Percentiles rank a stretch among this genome's conserved stretches.
Evolutionary conservation across 2,888 invertebrate species (phyloP).

Genomic region (Caenorhabditis macrosperma): DNA sequence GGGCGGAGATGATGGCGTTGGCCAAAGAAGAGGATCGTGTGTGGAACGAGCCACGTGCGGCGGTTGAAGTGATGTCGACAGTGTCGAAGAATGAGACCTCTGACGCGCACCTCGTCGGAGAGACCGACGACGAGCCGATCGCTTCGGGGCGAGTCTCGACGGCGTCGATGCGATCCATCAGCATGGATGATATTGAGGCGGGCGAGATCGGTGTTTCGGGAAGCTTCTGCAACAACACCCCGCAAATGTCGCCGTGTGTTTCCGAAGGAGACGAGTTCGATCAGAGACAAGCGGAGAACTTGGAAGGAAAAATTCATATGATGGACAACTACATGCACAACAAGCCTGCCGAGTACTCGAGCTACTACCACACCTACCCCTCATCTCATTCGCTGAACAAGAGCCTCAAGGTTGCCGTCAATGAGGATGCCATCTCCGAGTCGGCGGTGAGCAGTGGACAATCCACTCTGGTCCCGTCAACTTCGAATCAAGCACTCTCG

Average conservation of each 20-base stretch:
- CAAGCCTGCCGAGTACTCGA: constrained; percentile 5
- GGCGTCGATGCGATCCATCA: constrained; percentile 34
- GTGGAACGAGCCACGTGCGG: constrained; percentile 43
- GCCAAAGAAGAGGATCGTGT: constrained; percentile 19
- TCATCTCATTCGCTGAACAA: constrained; percentile 14
- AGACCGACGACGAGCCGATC: constrained; percentile 33
- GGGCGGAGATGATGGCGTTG: constrained; percentile 50
- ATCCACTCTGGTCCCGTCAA: constrained; percentile 48
- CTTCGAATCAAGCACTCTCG: constrained; percentile 29
- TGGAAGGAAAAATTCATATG: constrained; percentile 27
- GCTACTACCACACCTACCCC: constrained; percentile 15
- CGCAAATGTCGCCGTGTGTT: constrained; percentile 65
- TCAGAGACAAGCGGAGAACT: neutral
- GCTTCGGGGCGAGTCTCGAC: constrained; percentile 39
- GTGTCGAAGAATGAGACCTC: constrained; percentile 23
- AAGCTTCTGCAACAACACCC: constrained; percentile 66
- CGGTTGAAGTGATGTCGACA: constrained; percentile 31
- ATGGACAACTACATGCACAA: constrained; percentile 43
- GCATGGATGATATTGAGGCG: constrained; percentile 35
- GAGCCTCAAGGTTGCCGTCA: constrained; percentile 22
- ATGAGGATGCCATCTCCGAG: constrained; percentile 29
- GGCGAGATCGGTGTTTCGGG: constrained; percentile 34
- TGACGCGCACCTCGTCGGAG: constrained; percentile 4
- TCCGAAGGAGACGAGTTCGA: constrained; percentile 61
- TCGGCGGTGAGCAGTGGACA: constrained; percentile 48